Percentiles rank a stretch among this genome's conserved stretches.
These are phyloP conservation scores for Scytalopus superciliaris DNA, from an alignment of 2,113 vertebrate genomes.

Conservation along the genomic window DNA sequence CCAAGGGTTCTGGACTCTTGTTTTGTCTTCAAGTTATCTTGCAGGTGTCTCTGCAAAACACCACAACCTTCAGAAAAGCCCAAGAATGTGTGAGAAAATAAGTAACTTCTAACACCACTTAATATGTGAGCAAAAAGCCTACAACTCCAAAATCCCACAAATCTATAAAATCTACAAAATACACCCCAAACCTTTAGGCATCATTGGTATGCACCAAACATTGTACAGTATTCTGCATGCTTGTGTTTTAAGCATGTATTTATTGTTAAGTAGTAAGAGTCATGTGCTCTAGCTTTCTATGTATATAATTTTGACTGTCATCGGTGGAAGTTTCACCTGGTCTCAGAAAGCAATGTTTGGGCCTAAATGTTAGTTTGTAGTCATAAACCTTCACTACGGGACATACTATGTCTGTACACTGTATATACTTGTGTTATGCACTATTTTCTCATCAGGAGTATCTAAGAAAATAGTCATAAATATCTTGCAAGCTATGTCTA, in stretches of 20 bases:
- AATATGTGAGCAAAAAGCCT: too few relatives aligned
- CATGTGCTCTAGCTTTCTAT: background rate
- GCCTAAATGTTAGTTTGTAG: background rate
- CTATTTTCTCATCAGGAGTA: background rate
- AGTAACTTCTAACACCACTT: too few relatives aligned
- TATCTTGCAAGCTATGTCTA: background rate
- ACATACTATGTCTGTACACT: background rate
- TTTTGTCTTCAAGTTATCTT: too few relatives aligned
- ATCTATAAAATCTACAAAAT: too few relatives aligned
- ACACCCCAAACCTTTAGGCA: too few relatives aligned
- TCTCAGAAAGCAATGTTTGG: background rate
- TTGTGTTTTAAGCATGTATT: background rate
- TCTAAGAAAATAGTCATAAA: background rate
- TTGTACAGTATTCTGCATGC: background rate
- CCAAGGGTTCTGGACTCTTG: too few relatives aligned
- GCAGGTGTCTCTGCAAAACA: too few relatives aligned
- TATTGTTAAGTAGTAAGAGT: background rate
- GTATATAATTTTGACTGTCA: background rate
- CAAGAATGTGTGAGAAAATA: too few relatives aligned
- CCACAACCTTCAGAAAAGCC: too few relatives aligned
- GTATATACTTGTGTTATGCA: background rate
- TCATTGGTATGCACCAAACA: background rate
- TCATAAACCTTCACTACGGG: background rate
- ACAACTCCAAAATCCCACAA: too few relatives aligned
- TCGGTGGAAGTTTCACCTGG: background rate